phyloP scores from a whole-genome alignment of 92 coral and sea anemone species.

The Epizoanthus stellaris region DNA sequence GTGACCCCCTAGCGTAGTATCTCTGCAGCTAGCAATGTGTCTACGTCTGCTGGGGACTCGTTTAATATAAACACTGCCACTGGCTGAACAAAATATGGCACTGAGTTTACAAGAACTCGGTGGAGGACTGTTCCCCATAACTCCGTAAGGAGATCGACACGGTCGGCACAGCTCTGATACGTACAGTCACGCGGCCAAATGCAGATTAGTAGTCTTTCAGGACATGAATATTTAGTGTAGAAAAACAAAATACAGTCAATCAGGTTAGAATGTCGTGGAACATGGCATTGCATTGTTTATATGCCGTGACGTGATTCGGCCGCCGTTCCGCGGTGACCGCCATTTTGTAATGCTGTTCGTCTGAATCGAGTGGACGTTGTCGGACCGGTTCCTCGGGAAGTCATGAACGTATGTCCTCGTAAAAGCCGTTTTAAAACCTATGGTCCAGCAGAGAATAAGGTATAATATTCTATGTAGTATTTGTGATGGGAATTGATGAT shows the following conservation, averaged over 20 bases:
- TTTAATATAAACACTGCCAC: too few species aligned
- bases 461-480: too few species aligned
- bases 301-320: slow-evolving; percentile 29
- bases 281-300: slow-evolving; percentile 35
- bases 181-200: slow-evolving; percentile 20
- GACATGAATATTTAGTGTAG: slow-evolving; percentile 23
- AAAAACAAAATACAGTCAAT: slow-evolving; percentile 8
- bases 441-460: too few species aligned
- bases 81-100: background rate
- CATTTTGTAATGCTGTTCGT: slow-evolving; percentile 19
- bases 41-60: background rate
- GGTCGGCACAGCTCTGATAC: too few species aligned
- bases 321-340: slow-evolving; percentile 13
- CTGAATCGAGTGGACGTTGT: slow-evolving; percentile 5
- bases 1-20: slow-evolving; percentile 21
- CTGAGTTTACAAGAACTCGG: background rate
- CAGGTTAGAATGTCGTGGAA: slow-evolving; percentile 5
- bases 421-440: too few species aligned
- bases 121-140: too few species aligned
- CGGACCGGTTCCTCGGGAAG: background rate
- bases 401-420: background rate
- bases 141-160: too few species aligned
- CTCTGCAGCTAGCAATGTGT: slow-evolving; percentile 6
- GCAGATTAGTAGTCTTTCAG: slow-evolving; percentile 22
- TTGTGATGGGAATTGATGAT: too few species aligned